A percentile compares a stretch with the other conserved stretches of the same genome.
Conservation (phyloP, 2,113 vertebrate species). For the Perccottus glenii region DNA sequence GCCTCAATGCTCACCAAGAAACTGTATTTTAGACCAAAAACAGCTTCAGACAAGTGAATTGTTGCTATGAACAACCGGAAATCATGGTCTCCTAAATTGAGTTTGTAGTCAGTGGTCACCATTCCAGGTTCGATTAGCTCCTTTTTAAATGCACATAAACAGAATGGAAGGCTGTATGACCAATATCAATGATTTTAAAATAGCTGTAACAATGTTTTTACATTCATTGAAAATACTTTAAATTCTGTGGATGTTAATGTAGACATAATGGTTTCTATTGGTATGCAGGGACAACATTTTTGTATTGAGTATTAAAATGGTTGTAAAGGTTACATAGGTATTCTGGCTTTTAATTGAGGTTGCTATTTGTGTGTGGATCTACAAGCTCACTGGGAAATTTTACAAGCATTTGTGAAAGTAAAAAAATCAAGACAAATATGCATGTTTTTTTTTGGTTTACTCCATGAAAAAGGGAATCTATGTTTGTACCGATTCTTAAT, state of each 20-base stretch:
- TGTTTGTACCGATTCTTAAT: slow-evolving; percentile 47
- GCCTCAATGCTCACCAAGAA: slow-evolving; percentile 98
- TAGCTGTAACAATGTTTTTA: too few relatives aligned
- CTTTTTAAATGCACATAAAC: too few relatives aligned
- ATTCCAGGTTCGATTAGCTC: not conserved
- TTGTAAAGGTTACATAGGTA: too few relatives aligned
- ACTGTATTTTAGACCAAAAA: slow-evolving; percentile 86
- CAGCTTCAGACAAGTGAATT: not conserved
- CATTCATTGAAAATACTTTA: too few relatives aligned
- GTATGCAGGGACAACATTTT: not conserved
- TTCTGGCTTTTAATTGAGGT: too few relatives aligned
- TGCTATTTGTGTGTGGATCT: too few relatives aligned
- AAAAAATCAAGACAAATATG: slow-evolving; percentile 1
- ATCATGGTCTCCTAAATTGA: not conserved
- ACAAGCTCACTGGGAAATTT: too few relatives aligned
- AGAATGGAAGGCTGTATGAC: too few relatives aligned
- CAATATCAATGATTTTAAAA: too few relatives aligned
- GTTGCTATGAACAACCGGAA: not conserved
- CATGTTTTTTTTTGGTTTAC: slow-evolving; percentile 14
- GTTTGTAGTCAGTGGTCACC: not conserved
- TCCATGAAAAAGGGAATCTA: slow-evolving; percentile 61
- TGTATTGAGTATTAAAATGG: too few relatives aligned
- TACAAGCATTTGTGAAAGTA: not conserved
- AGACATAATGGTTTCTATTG: too few relatives aligned
- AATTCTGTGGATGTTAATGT: not conserved